Base-by-base conservation (phyloP, 2,797 vertebrate species). In the Chaetophractus vellerosus region DNA sequence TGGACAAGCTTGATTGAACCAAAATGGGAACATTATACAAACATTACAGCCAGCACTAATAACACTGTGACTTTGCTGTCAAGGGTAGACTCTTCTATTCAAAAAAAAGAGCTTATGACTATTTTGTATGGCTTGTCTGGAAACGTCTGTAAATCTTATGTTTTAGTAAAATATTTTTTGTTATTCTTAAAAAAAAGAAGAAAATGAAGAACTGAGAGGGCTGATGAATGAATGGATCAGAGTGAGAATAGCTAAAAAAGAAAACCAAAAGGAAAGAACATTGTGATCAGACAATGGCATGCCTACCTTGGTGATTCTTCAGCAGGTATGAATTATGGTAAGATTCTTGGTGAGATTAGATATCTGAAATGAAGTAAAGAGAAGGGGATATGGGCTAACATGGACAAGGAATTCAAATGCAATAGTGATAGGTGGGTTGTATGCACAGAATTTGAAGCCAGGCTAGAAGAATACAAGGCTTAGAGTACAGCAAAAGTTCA, bases 181-280 rank as follows among this genome's bases (percentile, higher is more conserved):
- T 38, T 38, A 38, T 38, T 38, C 38, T 38, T 38, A 38, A 38
- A 38, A 38, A 38, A 38, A 38, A 38, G 6, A 38, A 38, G 38
- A 6, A 91, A 83, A 88, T 26, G 71, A 83, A 81, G 28, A 78
- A 59, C 5, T 74, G 11, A 69, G 38, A 88, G 28, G 41, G 8
- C 23, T 57, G 24, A 86, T 36, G 48, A 72, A 71, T 36, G 23
- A 66, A 74, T 45, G 57, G 9, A 36, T 72, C 24, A 72, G 38
- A 80, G 21, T 15, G 24, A n/a, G 36, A 89, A 79, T 28, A 84
- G 48, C 68, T 93, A 38, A 72, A 89, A 89, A 76, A 95, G 72
- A 24, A 89, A 88, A 50, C 10, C 71, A 66, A 78, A 83, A 66
- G 36, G 50, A 85, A 16, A 74, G 26, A 75, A 66, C 3, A 2